Evolutionary conservation across 2,888 invertebrate genomes (phyloP), one percentile per base, ranked within the genome.

Genomic region (Apodemia duryi): DNA sequence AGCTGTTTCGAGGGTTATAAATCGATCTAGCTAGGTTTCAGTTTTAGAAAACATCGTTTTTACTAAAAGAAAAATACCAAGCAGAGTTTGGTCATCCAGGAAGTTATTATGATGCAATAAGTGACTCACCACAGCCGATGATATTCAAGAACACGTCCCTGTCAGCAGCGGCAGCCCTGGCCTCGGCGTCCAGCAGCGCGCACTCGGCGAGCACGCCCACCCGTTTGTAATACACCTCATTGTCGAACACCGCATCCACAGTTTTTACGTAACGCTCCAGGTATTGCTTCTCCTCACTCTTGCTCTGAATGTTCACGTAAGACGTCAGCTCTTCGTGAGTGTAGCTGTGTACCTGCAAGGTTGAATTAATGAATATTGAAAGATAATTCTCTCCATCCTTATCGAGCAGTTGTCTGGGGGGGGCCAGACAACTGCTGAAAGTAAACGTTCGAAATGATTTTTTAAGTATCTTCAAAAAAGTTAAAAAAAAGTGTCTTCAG

Each of bases 121-220:
- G 32, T 32, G 32, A 32, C 70, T 85, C 70, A 74, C 94, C 94
- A 43, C 94, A 92, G n/a, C 94, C 95, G 28, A 95, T 93, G 2
- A 95, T 88, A 76, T 94, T 94, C 1, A 95, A 71, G 72, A 91
- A 94, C 0, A 93, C 94, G 13, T 80, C 83, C 32, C 88, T 93
- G 28, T 84, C 85, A 21, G 78, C 82, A 0, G 80, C 80, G 49
- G 79, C 79, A 0, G 93, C 94, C 13, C 94, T 81, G 0, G 85
- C 82, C 68, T 94, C 92, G 0, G 93, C 93, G 69, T 95, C 95
- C 60, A 94, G 72, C 9, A 95, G 79, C 60, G 94, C 81, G 46
- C 93, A 90, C 70, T 95, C 95, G 38, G 94, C 91, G 1, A 92
- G 81, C 21, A 94, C 82, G 32, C 85, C 78, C 61, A 93, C 77